Base-by-base conservation (phyloP, 1,140 invertebrate species). In the Euwallacea fornicatus region DNA sequence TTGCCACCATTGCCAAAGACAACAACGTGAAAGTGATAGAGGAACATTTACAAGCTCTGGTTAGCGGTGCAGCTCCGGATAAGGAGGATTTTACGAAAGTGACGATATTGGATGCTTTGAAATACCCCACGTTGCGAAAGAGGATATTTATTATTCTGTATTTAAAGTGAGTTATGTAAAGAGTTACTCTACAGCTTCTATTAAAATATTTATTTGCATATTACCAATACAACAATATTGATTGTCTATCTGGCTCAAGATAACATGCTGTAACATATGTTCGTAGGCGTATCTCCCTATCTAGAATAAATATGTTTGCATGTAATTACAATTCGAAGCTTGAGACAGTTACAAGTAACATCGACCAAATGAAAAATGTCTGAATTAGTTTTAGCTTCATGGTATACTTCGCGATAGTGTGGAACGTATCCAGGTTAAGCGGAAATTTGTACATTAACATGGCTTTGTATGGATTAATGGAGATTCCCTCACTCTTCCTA, bases 371-470 rank as follows among this genome's bases (percentile, higher is more conserved):
- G 21, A 33, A 33, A 33, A 33, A 33, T 33, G 21, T 33, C 21
- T 33, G 21, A 4, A 33, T 56, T 15, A 56, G 54, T 56, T 56
- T 56, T 16, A 56, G n/a, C 16, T 56, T 56, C 4, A 9, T 56
- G n/a, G 16, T 21, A 56, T 56, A n/a, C 16, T 56, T 56, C 7
- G 54, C 11, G 16, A 56, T 56, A 15, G 16, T 21, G 1, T 56
- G 54, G 54, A 56, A 56, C 16, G 54, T 56, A 15, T 8, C 11
- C 10, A n/a, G 16, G 11, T 21, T 56, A 56, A 56, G 8, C 16
- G 54, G 54, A 56, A 56, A 56, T 9, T 56, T 56, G 16, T 56
- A 56, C 54, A 8, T 56, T n/a, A 56, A 56, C 16, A 9, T 56
- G 16, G 54, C 16, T 15, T 21, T 56, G 8, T 9, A 13, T 13